phyloP scores from a whole-genome alignment of 2,113 vertebrate species.

The Erythrolamprus reginae region DNA sequence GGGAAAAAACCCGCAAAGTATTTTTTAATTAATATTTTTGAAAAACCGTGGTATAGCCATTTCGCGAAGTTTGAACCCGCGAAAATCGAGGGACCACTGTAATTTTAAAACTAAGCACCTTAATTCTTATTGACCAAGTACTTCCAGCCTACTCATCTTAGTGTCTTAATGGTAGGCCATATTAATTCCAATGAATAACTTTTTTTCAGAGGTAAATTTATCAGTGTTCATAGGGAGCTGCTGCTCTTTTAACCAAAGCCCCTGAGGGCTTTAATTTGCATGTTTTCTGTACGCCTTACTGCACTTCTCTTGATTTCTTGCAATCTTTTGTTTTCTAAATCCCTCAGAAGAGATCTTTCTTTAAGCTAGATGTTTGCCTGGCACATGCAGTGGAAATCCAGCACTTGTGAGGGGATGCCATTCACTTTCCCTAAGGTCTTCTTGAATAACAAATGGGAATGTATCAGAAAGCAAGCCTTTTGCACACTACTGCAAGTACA shows the following conservation, averaged over 20 bases:
- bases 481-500: not conserved
- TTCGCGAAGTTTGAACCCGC: too few relatives aligned
- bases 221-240: not conserved
- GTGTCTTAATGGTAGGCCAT: not conserved
- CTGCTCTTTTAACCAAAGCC: not conserved
- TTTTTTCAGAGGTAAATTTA: not conserved
- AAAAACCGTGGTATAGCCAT: too few relatives aligned
- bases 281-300: not conserved
- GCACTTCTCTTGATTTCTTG: slow-evolving; percentile 14
- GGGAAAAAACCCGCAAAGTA: too few relatives aligned
- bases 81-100: too few relatives aligned
- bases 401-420: not conserved
- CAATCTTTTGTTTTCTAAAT: slow-evolving; percentile 19
- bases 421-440: not conserved
- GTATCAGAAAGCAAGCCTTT: not conserved
- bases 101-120: too few relatives aligned
- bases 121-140: slow-evolving; percentile 2
- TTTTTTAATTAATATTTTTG: too few relatives aligned
- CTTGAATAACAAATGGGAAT: not conserved
- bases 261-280: slow-evolving; percentile 11
- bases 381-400: not conserved
- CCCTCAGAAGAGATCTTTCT: not conserved
- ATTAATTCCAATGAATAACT: not conserved
- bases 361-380: not conserved
- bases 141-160: not conserved